phyloP scores from a whole-genome alignment of 2,113 vertebrate genomes.

The Xenopus laevis region DNA sequence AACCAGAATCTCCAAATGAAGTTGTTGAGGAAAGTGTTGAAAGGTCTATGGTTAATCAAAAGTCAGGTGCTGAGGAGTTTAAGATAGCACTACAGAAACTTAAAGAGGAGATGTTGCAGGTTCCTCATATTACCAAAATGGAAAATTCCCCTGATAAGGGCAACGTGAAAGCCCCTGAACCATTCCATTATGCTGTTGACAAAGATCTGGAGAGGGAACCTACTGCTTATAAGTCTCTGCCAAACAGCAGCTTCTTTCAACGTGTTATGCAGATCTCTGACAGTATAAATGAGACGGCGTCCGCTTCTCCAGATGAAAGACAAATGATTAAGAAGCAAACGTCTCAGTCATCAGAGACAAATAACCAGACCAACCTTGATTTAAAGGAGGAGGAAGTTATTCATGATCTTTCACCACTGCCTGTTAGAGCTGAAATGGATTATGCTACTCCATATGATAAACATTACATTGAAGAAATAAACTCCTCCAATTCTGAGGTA shows the following conservation, averaged over 20 bases:
- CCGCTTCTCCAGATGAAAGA: no score
- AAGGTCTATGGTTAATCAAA: neutral
- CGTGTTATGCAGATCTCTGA: conserved; percentile 44
- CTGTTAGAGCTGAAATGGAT: no score
- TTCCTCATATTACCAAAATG: neutral
- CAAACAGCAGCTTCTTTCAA: conserved; percentile 48
- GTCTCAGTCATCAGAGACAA: no score
- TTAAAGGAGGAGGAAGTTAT: no score
- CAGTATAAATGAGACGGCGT: no score
- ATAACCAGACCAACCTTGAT: no score
- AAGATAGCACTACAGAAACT: conserved; percentile 2
- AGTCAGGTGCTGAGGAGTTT: neutral
- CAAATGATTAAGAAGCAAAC: no score
- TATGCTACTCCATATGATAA: neutral
- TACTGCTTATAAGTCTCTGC: conserved; percentile 29
- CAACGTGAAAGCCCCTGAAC: neutral
- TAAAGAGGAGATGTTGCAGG: neutral
- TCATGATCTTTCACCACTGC: no score
- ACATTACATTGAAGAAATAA: conserved; percentile 27
- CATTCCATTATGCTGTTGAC: neutral
- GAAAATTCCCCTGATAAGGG: neutral
- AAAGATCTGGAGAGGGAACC: conserved; percentile 20
- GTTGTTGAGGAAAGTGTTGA: neutral
- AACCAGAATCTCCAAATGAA: neutral
- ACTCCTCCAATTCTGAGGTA: neutral